These are phyloP conservation scores for Oscheius sp. DNA, from an alignment of 2,888 invertebrate species.

Conservation along the genomic window DNA sequence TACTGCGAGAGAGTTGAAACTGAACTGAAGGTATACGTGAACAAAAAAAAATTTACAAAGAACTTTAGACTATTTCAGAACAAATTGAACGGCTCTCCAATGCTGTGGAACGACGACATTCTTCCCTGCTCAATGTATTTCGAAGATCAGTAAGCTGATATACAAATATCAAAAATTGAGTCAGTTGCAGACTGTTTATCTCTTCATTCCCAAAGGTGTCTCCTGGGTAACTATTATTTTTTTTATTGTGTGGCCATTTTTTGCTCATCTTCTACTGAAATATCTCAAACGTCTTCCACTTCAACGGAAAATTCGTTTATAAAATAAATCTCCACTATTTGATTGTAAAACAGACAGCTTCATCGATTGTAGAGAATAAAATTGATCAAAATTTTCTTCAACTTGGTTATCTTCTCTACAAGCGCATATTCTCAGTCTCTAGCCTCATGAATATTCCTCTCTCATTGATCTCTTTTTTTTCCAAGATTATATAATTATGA, in stretches of 20 bases:
- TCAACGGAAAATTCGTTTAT: background rate
- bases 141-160: conserved; percentile 40
- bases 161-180: background rate
- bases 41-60: background rate
- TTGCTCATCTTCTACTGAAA: conserved; percentile 45
- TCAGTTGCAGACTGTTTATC: conserved; percentile 48
- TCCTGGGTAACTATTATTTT: conserved; percentile 46
- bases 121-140: conserved; percentile 42
- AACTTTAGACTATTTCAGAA: conserved; percentile 37
- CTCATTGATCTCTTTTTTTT: no score
- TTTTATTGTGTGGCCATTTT: conserved; percentile 53
- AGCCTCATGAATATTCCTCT: no score
- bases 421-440: no score
- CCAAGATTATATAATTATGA: no score
- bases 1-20: conserved; percentile 11
- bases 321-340: no score
- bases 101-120: conserved; percentile 45
- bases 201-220: conserved; percentile 43
- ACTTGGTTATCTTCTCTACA: no score
- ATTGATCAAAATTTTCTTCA: no score
- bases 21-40: conserved; percentile 5
- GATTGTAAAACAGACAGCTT: no score
- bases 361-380: no score
- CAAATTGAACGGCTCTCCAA: conserved; percentile 46
- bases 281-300: conserved; percentile 38